A percentile compares a stretch with the other conserved stretches of the same genome.
These are phyloP conservation scores for Chiloscyllium punctatum DNA, from an alignment of 2,797 vertebrate genomes.

Conservation along the genomic window DNA sequence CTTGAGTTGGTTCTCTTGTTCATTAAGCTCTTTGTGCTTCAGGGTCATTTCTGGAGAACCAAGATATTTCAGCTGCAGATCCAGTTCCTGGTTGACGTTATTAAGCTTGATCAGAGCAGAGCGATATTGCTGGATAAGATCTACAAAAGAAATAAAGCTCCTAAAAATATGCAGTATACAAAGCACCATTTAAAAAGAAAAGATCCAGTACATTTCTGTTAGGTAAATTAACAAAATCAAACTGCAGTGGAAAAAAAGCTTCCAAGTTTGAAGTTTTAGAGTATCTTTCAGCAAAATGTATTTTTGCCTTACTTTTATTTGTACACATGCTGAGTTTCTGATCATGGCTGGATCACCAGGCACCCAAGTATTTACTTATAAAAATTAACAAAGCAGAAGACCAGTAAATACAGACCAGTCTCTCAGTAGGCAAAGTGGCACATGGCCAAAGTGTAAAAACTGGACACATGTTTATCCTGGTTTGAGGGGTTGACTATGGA, in stretches of 20 bases:
- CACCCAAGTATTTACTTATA: neutral
- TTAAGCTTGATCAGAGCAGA: conserved; percentile 54
- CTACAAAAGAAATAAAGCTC: conserved; percentile 52
- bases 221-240: neutral
- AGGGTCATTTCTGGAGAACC: conserved; percentile 56
- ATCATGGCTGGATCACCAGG: neutral
- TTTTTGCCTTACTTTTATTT: neutral
- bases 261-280: neutral
- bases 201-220: neutral
- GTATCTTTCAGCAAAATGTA: neutral
- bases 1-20: conserved; percentile 58
- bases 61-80: conserved; percentile 47
- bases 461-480: neutral
- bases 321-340: neutral
- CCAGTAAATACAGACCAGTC: neutral
- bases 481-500: neutral
- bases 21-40: conserved; percentile 56
- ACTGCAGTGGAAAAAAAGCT: neutral
- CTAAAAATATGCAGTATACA: neutral
- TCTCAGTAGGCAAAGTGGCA: neutral
- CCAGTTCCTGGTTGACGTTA: conserved; percentile 50
- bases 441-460: neutral
- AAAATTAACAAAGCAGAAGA: neutral
- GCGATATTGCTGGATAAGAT: conserved; percentile 62
- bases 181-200: neutral